These are phyloP conservation scores for Chaetophractus vellerosus DNA, from an alignment of 2,797 vertebrate genomes.

Conservation along the genomic window DNA sequence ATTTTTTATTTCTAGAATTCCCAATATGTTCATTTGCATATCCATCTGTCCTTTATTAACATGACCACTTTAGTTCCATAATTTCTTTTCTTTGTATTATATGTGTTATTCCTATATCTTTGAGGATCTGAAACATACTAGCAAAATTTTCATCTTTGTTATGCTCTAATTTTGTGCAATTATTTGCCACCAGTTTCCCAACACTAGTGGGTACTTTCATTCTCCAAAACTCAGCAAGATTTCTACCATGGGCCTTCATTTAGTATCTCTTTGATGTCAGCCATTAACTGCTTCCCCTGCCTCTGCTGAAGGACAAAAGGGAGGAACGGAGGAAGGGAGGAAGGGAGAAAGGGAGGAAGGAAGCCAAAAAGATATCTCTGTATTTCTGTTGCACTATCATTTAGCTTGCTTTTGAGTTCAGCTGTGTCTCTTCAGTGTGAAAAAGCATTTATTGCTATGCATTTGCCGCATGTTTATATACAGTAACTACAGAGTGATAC, in stretches of 20 bases:
- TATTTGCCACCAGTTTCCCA: background rate
- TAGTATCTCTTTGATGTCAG: background rate
- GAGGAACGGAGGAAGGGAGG: background rate
- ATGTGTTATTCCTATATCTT: background rate
- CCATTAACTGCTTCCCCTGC: background rate
- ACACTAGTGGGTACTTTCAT: background rate
- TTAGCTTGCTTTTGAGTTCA: background rate
- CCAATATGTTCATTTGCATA: background rate
- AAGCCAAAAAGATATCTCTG: background rate
- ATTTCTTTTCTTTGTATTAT: constrained; percentile 48
- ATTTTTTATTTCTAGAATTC: constrained; percentile 25
- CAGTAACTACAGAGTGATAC: background rate
- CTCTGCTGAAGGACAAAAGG: background rate
- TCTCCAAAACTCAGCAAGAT: background rate
- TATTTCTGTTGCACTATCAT: background rate
- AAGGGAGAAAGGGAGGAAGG: background rate
- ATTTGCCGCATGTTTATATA: constrained; percentile 6
- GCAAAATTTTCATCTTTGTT: background rate
- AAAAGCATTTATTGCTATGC: background rate
- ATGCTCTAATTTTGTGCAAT: background rate
- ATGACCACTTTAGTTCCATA: background rate
- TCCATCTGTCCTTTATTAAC: background rate
- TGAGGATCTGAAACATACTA: background rate
- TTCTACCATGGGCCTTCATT: background rate
- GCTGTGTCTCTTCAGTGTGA: background rate